Evolutionary conservation across 2,888 invertebrate species (phyloP).

Genomic region (Dermolepida albohirtum): DNA sequence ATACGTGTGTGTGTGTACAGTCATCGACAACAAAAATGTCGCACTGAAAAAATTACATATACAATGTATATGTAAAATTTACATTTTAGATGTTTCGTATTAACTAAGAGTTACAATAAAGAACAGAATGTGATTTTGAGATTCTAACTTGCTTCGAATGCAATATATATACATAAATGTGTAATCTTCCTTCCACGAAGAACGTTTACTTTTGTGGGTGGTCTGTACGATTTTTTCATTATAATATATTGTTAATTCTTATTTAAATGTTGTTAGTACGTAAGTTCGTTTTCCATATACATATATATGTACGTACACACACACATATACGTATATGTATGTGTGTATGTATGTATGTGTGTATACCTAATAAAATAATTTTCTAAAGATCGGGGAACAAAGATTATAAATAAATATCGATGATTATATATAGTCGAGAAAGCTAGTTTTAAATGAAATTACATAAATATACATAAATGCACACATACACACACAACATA

Average conservation of each 20-base stretch:
- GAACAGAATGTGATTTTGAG: background rate
- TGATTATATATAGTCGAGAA: slow-evolving; percentile 17
- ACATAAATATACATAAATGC: background rate
- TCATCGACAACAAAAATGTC: slow-evolving; percentile 8
- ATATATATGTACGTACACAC: background rate
- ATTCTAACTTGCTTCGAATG: background rate
- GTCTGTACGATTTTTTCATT: slow-evolving; percentile 4
- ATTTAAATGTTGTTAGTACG: slow-evolving; percentile 22
- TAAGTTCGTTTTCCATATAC: slow-evolving; percentile 23
- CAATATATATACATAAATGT: slow-evolving; percentile 1
- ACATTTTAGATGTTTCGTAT: too few species aligned
- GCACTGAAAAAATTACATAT: background rate
- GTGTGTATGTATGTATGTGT: too few species aligned
- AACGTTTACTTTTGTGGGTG: slow-evolving; percentile 7
- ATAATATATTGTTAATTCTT: slow-evolving; percentile 11
- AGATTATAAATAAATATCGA: slow-evolving; percentile 20
- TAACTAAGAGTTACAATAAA: too few species aligned
- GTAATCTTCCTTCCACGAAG: too few species aligned
- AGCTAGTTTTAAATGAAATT: slow-evolving; percentile 14
- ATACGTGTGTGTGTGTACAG: slow-evolving; percentile 1
- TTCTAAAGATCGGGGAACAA: slow-evolving; percentile 43
- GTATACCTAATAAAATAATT: slow-evolving; percentile 12
- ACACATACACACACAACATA: too few species aligned
- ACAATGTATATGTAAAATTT: too few species aligned
- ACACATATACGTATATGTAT: background rate